Conservation (phyloP, 2,113 vertebrate genomes). For the Oenanthe oenanthe region DNA sequence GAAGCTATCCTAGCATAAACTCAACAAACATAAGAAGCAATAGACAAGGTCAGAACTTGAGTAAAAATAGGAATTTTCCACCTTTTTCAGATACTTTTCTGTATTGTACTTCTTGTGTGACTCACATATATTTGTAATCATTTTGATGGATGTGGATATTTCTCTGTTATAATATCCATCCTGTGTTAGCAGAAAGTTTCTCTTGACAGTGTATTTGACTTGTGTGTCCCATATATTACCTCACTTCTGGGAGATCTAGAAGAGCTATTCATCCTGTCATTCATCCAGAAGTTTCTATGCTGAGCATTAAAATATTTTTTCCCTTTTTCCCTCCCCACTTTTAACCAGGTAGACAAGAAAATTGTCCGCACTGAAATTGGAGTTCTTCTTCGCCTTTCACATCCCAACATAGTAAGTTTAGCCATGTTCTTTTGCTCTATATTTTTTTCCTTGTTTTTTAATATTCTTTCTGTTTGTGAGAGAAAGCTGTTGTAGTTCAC, state of each 20-base stretch:
- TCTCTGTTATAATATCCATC: not conserved
- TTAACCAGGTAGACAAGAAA: conserved; percentile 88
- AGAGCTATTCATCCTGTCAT: not conserved
- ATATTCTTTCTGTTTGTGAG: not conserved
- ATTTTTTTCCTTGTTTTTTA: not conserved
- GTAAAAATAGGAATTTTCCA: not conserved
- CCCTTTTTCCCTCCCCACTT: conserved; percentile 27
- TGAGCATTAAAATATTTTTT: not conserved
- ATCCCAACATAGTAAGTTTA: conserved; percentile 90
- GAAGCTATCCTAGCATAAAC: not conserved
- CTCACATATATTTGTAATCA: not conserved
- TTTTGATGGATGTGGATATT: not conserved
- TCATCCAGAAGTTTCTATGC: not conserved
- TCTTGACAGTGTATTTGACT: not conserved
- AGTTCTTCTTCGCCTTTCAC: conserved; percentile 87
- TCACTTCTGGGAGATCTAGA: not conserved
- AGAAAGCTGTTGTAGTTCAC: not conserved
- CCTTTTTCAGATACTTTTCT: not conserved
- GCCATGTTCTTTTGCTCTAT: not conserved
- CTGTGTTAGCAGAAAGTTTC: not conserved
- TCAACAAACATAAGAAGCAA: rapidly evolving
- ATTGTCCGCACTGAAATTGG: conserved; percentile 90
- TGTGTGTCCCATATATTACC: not conserved
- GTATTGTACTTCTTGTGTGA: not conserved
- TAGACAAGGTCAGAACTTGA: not conserved